Evolutionary conservation across 1,140 invertebrate genomes (phyloP).

Genomic region (Cotesia typhae): DNA sequence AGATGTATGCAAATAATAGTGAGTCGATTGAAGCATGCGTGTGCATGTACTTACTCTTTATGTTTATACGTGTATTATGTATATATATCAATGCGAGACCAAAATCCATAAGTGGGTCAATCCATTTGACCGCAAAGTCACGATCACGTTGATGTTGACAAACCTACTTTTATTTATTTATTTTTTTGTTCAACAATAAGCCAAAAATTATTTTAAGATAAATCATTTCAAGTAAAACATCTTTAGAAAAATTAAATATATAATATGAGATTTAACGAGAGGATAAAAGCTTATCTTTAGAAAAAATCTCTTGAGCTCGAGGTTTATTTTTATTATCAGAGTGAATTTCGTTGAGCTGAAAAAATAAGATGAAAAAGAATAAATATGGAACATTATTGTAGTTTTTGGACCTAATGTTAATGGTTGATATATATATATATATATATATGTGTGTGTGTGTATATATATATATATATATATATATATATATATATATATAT

Average conservation of each 20-base stretch:
- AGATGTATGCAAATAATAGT: no score
- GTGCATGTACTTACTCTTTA: not conserved
- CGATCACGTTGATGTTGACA: not conserved
- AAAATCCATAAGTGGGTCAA: conserved; percentile 33
- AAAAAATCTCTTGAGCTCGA: not conserved
- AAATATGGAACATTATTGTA: no score
- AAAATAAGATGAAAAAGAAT: no score
- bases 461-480: not conserved
- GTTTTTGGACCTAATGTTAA: not conserved
- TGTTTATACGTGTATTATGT: conserved; percentile 20
- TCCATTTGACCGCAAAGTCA: conserved; percentile 7
- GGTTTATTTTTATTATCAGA: no score
- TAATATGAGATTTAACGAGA: not conserved
- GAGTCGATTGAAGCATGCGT: conserved; percentile 17
- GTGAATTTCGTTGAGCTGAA: not conserved
- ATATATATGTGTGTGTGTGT: no score
- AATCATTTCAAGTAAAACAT: no score
- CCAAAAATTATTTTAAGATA: no score
- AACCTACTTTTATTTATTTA: no score
- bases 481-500: not conserved
- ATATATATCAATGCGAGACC: conserved; percentile 18
- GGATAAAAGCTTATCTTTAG: no score
- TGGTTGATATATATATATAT: not conserved
- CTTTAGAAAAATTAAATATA: no score
- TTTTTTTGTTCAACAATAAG: no score